Conservation (phyloP, 2,113 vertebrate genomes). For the Phocoena phocoena region DNA sequence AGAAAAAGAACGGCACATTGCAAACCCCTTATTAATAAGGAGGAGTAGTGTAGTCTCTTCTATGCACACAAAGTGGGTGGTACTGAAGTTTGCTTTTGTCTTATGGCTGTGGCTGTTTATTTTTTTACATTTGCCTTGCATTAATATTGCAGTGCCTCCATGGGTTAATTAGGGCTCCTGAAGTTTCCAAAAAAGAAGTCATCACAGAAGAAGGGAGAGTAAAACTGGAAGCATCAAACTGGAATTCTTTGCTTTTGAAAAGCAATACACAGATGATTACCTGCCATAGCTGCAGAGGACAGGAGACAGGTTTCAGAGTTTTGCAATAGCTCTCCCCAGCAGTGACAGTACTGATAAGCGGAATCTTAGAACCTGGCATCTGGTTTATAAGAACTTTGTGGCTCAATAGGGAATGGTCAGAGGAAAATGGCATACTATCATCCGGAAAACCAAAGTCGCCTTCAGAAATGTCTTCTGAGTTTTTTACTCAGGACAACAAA, state of each 20-base stretch:
- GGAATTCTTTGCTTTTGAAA: not conserved
- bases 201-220: not conserved
- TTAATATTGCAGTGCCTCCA: not conserved
- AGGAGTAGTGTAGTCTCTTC: conserved; percentile 84
- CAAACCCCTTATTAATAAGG: conserved; percentile 89
- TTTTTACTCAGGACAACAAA: not conserved
- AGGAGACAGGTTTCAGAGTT: not conserved
- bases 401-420: not conserved
- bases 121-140: conserved; percentile 9
- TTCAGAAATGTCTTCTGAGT: not conserved
- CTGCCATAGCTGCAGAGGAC: not conserved
- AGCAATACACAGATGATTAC: not conserved
- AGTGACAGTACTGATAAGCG: not conserved
- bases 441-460: not conserved
- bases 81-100: conserved; percentile 33
- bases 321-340: not conserved
- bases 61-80: conserved; percentile 56
- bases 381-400: not conserved
- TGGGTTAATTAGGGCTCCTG: not conserved
- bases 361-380: not conserved
- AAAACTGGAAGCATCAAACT: not conserved
- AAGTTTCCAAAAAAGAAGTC: conserved; percentile 29
- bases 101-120: not conserved
- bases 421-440: not conserved
- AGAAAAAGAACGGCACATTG: conserved; percentile 86